phyloP scores from a whole-genome alignment of 1,140 invertebrate genomes.

The Coenobita brevimanus region DNA sequence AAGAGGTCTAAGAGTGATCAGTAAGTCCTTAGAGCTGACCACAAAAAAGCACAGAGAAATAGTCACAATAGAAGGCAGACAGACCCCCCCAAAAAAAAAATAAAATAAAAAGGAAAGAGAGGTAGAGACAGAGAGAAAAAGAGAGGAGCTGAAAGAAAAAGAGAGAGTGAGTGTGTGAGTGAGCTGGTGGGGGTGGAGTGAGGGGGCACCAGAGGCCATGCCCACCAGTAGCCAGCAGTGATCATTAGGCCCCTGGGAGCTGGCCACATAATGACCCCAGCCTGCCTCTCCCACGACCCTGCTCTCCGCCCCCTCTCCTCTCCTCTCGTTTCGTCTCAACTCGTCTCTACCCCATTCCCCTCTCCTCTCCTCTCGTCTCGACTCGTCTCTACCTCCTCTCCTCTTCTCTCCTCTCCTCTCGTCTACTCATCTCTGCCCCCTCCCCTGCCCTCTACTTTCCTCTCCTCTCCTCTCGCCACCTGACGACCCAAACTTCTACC shows the following conservation, averaged over 20 bases:
- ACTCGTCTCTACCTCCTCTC: background rate
- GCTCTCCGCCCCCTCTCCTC: background rate
- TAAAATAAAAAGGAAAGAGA: too few species aligned
- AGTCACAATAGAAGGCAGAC: too few species aligned
- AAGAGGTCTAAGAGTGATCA: too few species aligned
- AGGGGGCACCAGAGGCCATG: too few species aligned
- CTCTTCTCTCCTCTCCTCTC: background rate
- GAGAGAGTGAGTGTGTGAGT: background rate
- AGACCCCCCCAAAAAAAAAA: too few species aligned
- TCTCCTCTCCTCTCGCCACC: background rate
- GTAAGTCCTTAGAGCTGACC: too few species aligned
- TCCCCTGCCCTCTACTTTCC: background rate
- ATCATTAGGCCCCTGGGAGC: constrained; percentile 36
- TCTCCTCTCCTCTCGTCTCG: background rate
- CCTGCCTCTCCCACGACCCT: constrained; percentile 29
- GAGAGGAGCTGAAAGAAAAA: background rate
- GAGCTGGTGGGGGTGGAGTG: background rate
- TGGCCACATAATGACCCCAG: constrained; percentile 33
- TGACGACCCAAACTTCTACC: too few species aligned
- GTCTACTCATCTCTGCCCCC: background rate
- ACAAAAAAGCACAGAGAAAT: too few species aligned
- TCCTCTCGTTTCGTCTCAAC: background rate
- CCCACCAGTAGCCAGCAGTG: constrained; percentile 39
- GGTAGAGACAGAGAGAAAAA: background rate
- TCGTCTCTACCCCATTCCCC: background rate